A percentile compares a stretch with the other conserved stretches of the same genome.
phyloP scores from a whole-genome alignment of 2,888 invertebrate genomes.

The Metacarcinus magister region DNA sequence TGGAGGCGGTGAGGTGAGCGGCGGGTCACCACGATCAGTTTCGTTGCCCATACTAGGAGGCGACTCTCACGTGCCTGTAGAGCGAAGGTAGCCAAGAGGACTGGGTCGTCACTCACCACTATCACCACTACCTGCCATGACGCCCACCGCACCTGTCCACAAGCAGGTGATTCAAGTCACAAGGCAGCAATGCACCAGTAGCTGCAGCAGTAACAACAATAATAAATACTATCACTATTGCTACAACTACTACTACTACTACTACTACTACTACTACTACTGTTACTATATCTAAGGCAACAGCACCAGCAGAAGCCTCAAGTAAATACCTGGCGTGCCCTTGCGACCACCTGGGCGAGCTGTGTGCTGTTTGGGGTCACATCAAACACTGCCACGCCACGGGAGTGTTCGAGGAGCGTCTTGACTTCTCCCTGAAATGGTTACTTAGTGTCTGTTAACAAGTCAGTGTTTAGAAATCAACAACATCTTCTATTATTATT shows the following conservation, averaged over 20 bases:
- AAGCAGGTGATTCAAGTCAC: background rate
- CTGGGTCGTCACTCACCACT: background rate
- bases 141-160: slow-evolving; percentile 7
- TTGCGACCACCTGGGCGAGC: background rate
- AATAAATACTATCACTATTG: no score
- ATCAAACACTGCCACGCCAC: background rate
- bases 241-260: background rate
- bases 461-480: background rate
- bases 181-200: background rate
- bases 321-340: background rate
- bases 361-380: background rate
- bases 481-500: background rate
- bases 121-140: background rate
- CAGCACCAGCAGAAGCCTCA: background rate
- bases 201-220: background rate
- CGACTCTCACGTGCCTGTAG: background rate
- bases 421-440: background rate
- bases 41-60: background rate
- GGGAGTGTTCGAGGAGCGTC: background rate
- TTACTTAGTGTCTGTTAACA: background rate
- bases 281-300: background rate
- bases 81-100: background rate
- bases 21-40: slow-evolving; percentile 33
- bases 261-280: background rate
- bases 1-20: background rate